These are phyloP conservation scores for Coenonympha arcania DNA, from an alignment of 2,888 invertebrate genomes.

Conservation along the genomic window DNA sequence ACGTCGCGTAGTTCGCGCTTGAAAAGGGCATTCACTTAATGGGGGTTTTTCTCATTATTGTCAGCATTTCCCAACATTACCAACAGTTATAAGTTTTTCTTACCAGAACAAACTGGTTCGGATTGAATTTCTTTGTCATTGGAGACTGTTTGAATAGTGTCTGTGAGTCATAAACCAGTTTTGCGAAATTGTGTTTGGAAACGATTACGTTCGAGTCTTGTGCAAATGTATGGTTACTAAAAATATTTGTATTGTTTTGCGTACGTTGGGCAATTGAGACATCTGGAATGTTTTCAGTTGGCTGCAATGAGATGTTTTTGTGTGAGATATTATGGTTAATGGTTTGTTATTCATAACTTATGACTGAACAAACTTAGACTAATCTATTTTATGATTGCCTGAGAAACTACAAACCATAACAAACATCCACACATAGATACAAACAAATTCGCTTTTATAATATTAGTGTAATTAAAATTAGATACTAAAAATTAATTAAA, in stretches of 20 bases:
- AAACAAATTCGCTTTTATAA: too few relatives aligned
- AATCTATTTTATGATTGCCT: too few relatives aligned
- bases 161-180: slow-evolving; percentile 28
- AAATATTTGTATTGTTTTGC: slow-evolving; percentile 15
- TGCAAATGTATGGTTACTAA: slow-evolving; percentile 17
- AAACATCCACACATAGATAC: too few relatives aligned
- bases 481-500: too few relatives aligned
- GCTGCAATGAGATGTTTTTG: background rate
- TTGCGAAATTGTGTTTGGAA: slow-evolving; percentile 22
- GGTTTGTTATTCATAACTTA: too few relatives aligned
- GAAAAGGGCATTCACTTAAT: background rate
- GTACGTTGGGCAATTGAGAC: background rate
- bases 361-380: too few relatives aligned
- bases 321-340: background rate
- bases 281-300: background rate
- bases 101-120: slow-evolving; percentile 16
- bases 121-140: slow-evolving; percentile 8
- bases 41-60: slow-evolving; percentile 19
- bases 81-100: slow-evolving; percentile 2
- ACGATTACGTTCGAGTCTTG: slow-evolving; percentile 14
- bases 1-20: background rate
- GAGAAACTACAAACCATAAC: too few relatives aligned
- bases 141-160: slow-evolving; percentile 12
- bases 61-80: slow-evolving; percentile 16
- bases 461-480: too few relatives aligned